Conservation (phyloP, 1,140 invertebrate genomes). For the Dinoponera quadriceps region DNA sequence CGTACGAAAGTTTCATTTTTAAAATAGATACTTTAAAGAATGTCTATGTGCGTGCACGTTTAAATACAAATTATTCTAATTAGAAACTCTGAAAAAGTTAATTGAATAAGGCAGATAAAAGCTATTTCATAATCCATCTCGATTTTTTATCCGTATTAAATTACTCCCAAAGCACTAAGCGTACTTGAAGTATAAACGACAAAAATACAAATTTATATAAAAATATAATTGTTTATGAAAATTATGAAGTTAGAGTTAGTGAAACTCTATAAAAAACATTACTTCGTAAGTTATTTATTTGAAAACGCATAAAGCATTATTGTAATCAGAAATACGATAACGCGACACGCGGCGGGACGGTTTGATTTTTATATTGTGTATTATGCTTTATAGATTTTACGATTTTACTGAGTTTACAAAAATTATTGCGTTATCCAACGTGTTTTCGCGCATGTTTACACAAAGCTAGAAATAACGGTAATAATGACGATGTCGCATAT, state of each 20-base stretch:
- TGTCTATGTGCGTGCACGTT: not conserved
- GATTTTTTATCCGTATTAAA: not conserved
- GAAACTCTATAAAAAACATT: not conserved
- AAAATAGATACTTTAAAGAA: slow-evolving; percentile 6
- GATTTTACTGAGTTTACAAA: slow-evolving; percentile 35
- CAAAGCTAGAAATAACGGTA: slow-evolving; percentile 44
- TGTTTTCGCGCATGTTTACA: slow-evolving; percentile 1
- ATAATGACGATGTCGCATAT: slow-evolving; percentile 42
- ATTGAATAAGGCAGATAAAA: not conserved
- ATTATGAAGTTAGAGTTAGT: not conserved
- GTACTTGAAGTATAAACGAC: not conserved
- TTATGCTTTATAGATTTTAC: not conserved
- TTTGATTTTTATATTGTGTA: slow-evolving; percentile 11
- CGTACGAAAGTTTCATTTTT: slow-evolving; percentile 7
- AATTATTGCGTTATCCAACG: slow-evolving; percentile 29
- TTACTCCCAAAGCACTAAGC: not conserved
- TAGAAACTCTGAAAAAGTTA: not conserved
- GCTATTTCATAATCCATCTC: not conserved
- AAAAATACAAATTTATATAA: not conserved
- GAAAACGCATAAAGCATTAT: not conserved
- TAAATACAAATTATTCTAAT: slow-evolving; percentile 18
- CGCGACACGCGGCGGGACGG: not conserved
- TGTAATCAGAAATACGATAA: not conserved
- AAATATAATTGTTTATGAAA: not conserved
- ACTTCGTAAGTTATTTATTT: not conserved